phyloP scores from a whole-genome alignment of 2,113 vertebrate species.

The Pantherophis guttatus region DNA sequence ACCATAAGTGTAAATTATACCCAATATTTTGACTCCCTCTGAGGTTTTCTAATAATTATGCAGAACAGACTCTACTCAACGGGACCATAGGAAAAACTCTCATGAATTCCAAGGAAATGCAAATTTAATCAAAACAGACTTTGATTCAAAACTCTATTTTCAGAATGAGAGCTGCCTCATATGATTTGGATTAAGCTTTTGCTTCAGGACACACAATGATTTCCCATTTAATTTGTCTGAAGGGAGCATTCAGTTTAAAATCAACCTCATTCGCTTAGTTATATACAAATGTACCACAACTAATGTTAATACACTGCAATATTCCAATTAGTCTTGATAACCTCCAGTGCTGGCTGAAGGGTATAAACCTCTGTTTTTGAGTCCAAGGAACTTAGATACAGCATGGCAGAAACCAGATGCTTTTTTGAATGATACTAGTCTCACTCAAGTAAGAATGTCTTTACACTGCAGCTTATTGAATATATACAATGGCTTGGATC shows the following conservation, averaged over 20 bases:
- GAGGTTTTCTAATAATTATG: neutral
- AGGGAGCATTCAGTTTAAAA: conserved; percentile 7
- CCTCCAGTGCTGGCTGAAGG: neutral
- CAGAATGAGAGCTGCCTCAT: neutral
- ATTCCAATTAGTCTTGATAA: conserved; percentile 6
- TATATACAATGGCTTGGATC: neutral
- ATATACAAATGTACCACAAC: neutral
- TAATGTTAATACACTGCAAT: neutral
- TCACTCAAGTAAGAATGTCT: conserved; percentile 3
- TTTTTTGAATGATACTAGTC: conserved; percentile 1
- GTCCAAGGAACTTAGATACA: neutral
- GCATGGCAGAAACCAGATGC: neutral
- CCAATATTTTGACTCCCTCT: neutral
- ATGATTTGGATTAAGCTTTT: neutral
- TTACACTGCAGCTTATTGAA: conserved; percentile 14
- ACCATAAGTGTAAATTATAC: neutral
- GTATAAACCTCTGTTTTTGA: neutral
- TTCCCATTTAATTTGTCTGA: neutral
- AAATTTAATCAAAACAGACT: conserved; percentile 1
- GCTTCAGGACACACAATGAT: neutral
- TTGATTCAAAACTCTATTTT: neutral
- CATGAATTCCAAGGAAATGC: neutral
- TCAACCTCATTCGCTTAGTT: neutral
- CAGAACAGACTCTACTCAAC: neutral
- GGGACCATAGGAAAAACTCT: neutral